Base-by-base conservation (phyloP, 2,113 vertebrate genomes). In the Elephantulus edwardii region DNA sequence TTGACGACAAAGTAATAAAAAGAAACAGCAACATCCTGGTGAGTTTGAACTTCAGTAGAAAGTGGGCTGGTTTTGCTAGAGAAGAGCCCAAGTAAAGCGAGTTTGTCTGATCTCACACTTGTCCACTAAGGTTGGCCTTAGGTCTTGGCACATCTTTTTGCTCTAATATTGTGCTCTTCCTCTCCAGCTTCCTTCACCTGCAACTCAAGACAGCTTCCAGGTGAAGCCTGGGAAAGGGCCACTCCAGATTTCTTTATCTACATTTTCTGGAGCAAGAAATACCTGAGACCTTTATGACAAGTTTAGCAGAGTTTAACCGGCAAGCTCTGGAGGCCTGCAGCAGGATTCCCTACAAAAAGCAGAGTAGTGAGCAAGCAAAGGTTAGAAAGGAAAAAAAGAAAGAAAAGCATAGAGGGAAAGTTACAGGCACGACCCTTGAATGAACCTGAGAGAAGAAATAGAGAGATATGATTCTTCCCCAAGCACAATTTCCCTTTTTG, bases 191-290 rank as follows among this genome's bases (percentile, higher is more conserved):
- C 82, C 89, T 90, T 91, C 93, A 95, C 92, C 92, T 96, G 94
- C 92, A 95, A 76, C 80, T 91, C 95, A 91, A 93, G 88, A 78
- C 93, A 91, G 95, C 90, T 95, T 96, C 91, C 60, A 8, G 85
- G 70, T 89, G 91, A 28, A 68, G 76, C 38, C 56, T 66, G 17
- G n/a, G n/a, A 19, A 52, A 86, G 62, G 80, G 52, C 71, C 20
- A 5, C 81, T 60, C 66, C 46, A 4, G 48, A 80, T 64, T 74
- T 93, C 71, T 87, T 91, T 72, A 72, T 88, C 89, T 76, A 24
- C 12, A 44, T 97, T 94, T 98, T 98, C 97, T 98, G 96, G 97
- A 99, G 97, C 98, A 98, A 98, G 98, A 99, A 99, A 99, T 99
- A 98, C 98, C 98, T 98, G 97, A 98, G 98, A 97, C 97, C 93